These are phyloP conservation scores for Proctacanthus coquilletti DNA, from an alignment of 1,140 invertebrate species.

Conservation along the genomic window DNA sequence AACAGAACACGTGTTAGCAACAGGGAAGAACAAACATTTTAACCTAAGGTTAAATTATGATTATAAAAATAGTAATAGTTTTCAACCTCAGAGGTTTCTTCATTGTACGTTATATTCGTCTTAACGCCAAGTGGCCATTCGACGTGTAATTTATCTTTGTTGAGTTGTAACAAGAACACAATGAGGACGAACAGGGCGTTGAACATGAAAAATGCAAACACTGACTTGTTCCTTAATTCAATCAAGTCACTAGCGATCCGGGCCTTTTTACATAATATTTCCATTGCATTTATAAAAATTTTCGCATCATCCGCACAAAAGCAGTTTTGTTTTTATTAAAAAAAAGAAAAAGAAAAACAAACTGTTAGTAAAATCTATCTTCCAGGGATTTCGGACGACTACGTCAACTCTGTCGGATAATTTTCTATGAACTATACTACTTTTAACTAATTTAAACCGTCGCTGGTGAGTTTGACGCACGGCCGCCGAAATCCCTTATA, in stretches of 20 bases:
- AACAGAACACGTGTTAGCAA: too few relatives aligned
- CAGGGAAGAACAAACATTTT: background rate
- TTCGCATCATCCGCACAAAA: constrained; percentile 10
- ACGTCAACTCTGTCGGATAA: too few relatives aligned
- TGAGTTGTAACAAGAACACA: constrained; percentile 94
- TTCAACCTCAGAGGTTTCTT: constrained; percentile 75
- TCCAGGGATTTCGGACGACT: constrained; percentile 5
- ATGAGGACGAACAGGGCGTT: constrained; percentile 98
- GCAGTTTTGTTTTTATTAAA: constrained; percentile 6
- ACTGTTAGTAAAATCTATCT: constrained; percentile 16
- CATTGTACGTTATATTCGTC: constrained; percentile 84
- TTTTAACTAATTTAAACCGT: too few relatives aligned
- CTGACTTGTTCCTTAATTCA: constrained; percentile 88
- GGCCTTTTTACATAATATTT: constrained; percentile 40
- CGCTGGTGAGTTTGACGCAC: too few relatives aligned
- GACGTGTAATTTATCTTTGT: constrained; percentile 91
- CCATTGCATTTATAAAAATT: background rate
- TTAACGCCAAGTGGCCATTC: constrained; percentile 87
- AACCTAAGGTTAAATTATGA: too few relatives aligned
- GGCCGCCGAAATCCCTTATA: constrained; percentile 8
- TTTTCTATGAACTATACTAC: too few relatives aligned
- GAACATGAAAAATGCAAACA: constrained; percentile 98
- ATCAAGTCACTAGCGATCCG: constrained; percentile 75
- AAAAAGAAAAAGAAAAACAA: constrained; percentile 13
- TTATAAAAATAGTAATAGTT: too few relatives aligned